Conservation (phyloP, 35 echinoderm and acorn worm species). For the Strongylocentrotus purpuratus region DNA sequence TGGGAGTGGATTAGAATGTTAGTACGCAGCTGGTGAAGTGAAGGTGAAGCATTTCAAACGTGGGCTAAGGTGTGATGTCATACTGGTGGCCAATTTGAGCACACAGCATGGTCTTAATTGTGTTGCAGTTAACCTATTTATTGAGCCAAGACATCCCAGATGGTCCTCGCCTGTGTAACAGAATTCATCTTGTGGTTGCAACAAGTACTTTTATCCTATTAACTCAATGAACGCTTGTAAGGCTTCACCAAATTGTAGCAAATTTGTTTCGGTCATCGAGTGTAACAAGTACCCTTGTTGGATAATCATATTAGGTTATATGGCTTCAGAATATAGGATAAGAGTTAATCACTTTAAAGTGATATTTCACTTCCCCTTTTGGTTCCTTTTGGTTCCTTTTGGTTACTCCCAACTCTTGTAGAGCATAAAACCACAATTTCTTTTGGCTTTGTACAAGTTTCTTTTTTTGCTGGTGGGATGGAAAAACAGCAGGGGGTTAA, state of each 20-base stretch:
- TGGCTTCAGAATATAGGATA: neutral
- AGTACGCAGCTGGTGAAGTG: neutral
- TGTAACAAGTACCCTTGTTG: neutral
- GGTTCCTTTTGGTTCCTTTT: neutral
- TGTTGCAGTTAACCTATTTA: neutral
- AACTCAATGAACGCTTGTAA: neutral
- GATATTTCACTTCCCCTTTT: neutral
- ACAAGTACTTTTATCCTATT: neutral
- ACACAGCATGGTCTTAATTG: slow-evolving; percentile 1
- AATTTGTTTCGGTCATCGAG: neutral
- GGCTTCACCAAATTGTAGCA: neutral
- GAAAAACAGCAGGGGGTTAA: neutral
- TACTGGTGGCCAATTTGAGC: neutral
- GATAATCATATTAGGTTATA: neutral
- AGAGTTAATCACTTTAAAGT: neutral
- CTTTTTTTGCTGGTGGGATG: neutral
- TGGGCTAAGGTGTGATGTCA: neutral
- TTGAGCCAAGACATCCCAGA: neutral
- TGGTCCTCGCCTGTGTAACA: neutral
- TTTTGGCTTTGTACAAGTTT: neutral
- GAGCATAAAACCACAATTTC: neutral
- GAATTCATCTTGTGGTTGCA: neutral
- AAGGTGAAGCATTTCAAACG: neutral
- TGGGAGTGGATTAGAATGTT: neutral
- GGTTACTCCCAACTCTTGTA: neutral